phyloP scores from a whole-genome alignment of 2,113 vertebrate genomes.

The Salminus brasiliensis region DNA sequence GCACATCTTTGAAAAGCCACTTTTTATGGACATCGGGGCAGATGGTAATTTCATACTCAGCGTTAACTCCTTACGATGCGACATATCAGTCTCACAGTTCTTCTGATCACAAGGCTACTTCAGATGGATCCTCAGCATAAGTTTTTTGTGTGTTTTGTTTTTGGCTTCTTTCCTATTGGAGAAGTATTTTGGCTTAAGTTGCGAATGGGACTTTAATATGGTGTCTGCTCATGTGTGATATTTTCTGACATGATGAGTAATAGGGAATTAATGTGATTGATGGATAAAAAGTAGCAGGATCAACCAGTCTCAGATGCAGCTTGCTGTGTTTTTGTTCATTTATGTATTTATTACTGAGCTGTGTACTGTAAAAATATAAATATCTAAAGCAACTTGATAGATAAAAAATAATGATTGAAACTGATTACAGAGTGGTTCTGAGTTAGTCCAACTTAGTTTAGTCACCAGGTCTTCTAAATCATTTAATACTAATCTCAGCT shows the following conservation, averaged over 20 bases:
- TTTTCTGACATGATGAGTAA: conserved; percentile 43
- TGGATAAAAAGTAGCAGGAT: background rate
- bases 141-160: conserved; percentile 18
- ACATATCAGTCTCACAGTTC: conserved; percentile 45
- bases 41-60: conserved; percentile 56
- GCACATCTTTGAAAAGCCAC: conserved; percentile 60
- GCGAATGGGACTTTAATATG: conserved; percentile 41
- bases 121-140: conserved; percentile 29
- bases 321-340: too few relatives aligned
- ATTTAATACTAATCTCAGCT: too few relatives aligned
- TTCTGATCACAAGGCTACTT: conserved; percentile 48
- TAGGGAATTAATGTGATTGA: conserved; percentile 26
- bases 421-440: too few relatives aligned
- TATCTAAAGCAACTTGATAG: too few relatives aligned
- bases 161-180: too few relatives aligned
- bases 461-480: too few relatives aligned
- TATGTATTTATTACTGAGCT: too few relatives aligned
- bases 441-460: too few relatives aligned
- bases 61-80: conserved; percentile 54
- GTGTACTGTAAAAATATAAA: too few relatives aligned
- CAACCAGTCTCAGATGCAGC: background rate
- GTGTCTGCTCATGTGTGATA: conserved; percentile 8
- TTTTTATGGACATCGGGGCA: conserved; percentile 55
- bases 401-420: too few relatives aligned
- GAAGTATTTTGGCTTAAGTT: background rate